phyloP scores from a whole-genome alignment of 2,888 invertebrate species.

The Rhagium mordax region DNA sequence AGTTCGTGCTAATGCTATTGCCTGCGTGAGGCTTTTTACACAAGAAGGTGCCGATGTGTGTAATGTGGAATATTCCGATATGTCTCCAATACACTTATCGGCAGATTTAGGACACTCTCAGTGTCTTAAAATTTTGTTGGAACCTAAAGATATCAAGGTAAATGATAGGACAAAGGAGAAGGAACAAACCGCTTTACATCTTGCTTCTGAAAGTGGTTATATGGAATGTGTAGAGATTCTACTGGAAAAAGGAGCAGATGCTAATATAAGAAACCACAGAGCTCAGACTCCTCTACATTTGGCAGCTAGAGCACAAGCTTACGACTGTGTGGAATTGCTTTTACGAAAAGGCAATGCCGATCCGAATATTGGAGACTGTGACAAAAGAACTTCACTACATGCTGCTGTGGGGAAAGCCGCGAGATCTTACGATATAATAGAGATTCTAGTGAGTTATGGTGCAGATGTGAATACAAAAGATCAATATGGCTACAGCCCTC shows the following conservation, averaged over 20 bases:
- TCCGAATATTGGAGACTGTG: constrained; percentile 85
- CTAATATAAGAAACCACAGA: constrained; percentile 81
- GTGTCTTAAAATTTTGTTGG: constrained; percentile 82
- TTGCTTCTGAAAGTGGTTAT: constrained; percentile 91
- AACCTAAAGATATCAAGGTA: constrained; percentile 81
- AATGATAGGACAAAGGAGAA: constrained; percentile 82
- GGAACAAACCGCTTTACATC: constrained; percentile 85
- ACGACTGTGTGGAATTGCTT: constrained; percentile 86
- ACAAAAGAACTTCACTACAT: constrained; percentile 86
- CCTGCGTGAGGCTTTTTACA: constrained; percentile 84
- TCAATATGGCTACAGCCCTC: constrained; percentile 88
- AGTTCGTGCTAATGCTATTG: constrained; percentile 86
- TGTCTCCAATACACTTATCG: constrained; percentile 86
- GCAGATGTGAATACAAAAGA: constrained; percentile 89
- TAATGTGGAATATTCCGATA: constrained; percentile 82
- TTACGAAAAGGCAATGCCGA: constrained; percentile 83
- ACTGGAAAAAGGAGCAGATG: constrained; percentile 82
- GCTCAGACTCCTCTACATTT: constrained; percentile 90
- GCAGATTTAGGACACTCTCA: constrained; percentile 86
- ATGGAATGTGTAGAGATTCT: constrained; percentile 85
- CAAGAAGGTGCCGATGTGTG: constrained; percentile 84
- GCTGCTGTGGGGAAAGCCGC: constrained; percentile 89
- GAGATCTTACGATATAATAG: constrained; percentile 85
- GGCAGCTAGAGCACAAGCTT: constrained; percentile 84
- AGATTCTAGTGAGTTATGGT: constrained; percentile 84